Percentiles rank a stretch among this genome's conserved stretches.
Evolutionary conservation across 2,888 invertebrate genomes (phyloP).

Genomic region (Acleris emargana): DNA sequence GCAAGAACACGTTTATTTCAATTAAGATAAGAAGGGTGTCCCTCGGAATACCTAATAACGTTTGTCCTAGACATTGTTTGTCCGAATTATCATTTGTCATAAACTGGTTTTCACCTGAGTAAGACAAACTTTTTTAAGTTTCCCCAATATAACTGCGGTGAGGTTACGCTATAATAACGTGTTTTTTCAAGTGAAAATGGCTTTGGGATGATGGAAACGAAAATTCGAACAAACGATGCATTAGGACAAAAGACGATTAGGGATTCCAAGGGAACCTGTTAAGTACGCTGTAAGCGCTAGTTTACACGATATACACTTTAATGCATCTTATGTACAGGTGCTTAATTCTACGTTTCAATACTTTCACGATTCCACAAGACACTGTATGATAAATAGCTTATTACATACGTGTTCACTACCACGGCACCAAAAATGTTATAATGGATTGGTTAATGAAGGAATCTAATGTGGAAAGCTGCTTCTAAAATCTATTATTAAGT

Average conservation of each 20-base stretch:
- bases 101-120: no score
- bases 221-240: no score
- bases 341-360: conserved; percentile 25
- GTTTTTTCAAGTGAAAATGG: no score
- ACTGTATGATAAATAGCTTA: conserved; percentile 20
- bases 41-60: no score
- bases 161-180: no score
- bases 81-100: no score
- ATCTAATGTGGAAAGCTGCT: conserved; percentile 16
- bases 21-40: neutral
- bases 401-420: conserved; percentile 8
- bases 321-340: conserved; percentile 24
- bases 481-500: neutral
- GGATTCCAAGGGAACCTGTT: neutral
- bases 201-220: no score
- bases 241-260: no score
- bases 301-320: neutral
- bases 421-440: conserved; percentile 17
- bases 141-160: no score
- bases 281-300: neutral
- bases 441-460: neutral
- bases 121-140: no score
- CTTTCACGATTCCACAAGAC: conserved; percentile 26
- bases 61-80: no score
- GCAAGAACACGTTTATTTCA: neutral